A percentile compares a stretch with the other conserved stretches of the same genome.
phyloP scores from a whole-genome alignment of 2,888 invertebrate genomes.

The Carabus problematicus region DNA sequence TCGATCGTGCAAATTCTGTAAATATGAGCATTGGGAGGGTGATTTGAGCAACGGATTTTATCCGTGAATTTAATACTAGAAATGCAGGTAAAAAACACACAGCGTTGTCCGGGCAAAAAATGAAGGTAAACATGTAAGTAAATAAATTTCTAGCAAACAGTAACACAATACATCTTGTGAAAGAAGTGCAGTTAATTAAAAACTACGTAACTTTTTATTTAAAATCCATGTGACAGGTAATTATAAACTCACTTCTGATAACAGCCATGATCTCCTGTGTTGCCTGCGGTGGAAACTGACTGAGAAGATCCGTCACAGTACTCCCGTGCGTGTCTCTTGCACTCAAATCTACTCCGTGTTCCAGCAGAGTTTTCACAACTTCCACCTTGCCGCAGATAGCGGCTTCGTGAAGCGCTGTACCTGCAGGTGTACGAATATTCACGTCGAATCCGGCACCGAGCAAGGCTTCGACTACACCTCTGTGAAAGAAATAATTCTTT shows the following conservation, averaged over 20 bases:
- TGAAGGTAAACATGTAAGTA: neutral
- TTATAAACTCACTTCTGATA: conserved; percentile 73
- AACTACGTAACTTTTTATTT: neutral
- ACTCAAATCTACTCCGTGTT: conserved; percentile 81
- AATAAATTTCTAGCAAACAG: neutral
- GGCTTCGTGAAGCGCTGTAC: conserved; percentile 93
- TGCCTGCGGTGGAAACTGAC: conserved; percentile 87
- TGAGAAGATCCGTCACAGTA: conserved; percentile 86
- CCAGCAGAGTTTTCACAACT: conserved; percentile 82
- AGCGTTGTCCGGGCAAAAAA: neutral
- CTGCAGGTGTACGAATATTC: conserved; percentile 83
- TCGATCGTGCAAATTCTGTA: conserved; percentile 26
- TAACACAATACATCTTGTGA: neutral
- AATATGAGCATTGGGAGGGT: no score
- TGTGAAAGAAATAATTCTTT: conserved; percentile 52
- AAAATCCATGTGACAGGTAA: neutral
- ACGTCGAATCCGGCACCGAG: conserved; percentile 87
- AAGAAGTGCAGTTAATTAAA: neutral
- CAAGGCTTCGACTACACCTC: conserved; percentile 82
- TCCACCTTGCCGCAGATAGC: conserved; percentile 90
- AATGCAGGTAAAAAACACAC: no score
- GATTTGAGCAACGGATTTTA: no score
- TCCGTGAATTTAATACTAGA: no score
- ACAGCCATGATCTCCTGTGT: conserved; percentile 86
- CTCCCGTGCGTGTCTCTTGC: conserved; percentile 80